Conservation (phyloP, 2,888 invertebrate species). For the Notodonta dromedarius region DNA sequence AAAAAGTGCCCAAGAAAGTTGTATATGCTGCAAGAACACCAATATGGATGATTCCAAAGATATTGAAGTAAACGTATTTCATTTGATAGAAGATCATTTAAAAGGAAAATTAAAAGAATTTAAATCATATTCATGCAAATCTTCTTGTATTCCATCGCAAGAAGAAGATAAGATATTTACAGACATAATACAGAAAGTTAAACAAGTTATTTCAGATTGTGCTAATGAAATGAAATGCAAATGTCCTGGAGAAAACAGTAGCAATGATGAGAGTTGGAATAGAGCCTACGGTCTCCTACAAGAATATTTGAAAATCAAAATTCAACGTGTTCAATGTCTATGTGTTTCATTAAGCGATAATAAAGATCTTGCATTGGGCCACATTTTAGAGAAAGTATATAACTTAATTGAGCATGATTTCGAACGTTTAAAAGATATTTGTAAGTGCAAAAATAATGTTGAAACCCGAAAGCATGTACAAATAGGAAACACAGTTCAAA, state of each 20-base stretch:
- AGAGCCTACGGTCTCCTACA: constrained; percentile 70
- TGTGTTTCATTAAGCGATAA: constrained; percentile 47
- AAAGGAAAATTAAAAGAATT: constrained; percentile 62
- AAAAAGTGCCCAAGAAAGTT: constrained; percentile 35
- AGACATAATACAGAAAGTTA: constrained; percentile 61
- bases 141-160: constrained; percentile 49
- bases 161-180: constrained; percentile 63
- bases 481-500: constrained; percentile 12
- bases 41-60: constrained; percentile 52
- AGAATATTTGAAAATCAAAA: constrained; percentile 76
- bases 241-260: constrained; percentile 41
- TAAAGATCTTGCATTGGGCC: constrained; percentile 50
- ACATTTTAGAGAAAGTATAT: constrained; percentile 62
- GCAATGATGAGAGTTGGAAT: constrained; percentile 62
- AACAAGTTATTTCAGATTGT: constrained; percentile 62
- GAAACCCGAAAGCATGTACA: constrained; percentile 9
- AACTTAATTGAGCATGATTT: constrained; percentile 72
- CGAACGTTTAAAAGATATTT: constrained; percentile 61
- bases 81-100: constrained; percentile 67
- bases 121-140: constrained; percentile 49
- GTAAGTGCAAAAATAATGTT: constrained; percentile 42
- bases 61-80: constrained; percentile 70
- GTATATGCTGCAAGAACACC: constrained; percentile 59
- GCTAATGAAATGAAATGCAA: constrained; percentile 56
- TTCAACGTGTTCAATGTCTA: constrained; percentile 64